Evolutionary conservation across 2,797 vertebrate genomes (phyloP), one percentile per base, ranked within the genome.

Genomic region (Artibeus jamaicensis): DNA sequence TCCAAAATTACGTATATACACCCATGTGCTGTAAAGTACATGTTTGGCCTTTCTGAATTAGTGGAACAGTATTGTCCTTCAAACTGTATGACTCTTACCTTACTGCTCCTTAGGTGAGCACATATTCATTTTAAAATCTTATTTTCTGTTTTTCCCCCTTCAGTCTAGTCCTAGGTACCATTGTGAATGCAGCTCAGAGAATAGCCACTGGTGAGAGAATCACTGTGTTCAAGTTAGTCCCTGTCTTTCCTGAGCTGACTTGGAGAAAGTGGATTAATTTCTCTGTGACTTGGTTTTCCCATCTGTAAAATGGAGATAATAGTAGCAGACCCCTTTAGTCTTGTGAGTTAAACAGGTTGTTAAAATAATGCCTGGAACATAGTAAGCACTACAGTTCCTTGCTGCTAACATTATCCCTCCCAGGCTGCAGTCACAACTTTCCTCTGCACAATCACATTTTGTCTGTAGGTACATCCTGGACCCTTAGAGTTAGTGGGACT

Each of bases 321-420:
- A 15, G 19, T 5, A 57, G 42, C 16, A 53, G 39, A 22, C 5
- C 21, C 6, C 6, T 34, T 34, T 5, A 15, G 22, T 7, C 44
- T 48, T 42, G 6, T 14, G 62, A 78, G 16, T 19, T 18, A 18
- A 26, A 2, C 1, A 42, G 26, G 22, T 26, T 37, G 15, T 53
- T 85, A 14, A 46, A 50, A 62, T 18, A 6, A 29, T 2, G 18
- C 22, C 57, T 26, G 57, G 50, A 21, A 8, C 9, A 4, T 0
- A 39, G 42, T 5, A 16, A 29, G 5, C 24, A 0, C 21, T 0
- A 9, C 10, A 9, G 0, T 1, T 16, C 4, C 11, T 84, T 34
- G 11, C 26, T 5, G 14, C 6, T 14, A 0, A 19, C 1, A 4
- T 2, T 0, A 0, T 5, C 26, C 21, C 48, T 65, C 42, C 6